Percentiles rank a stretch among this genome's conserved stretches.
phyloP scores from a whole-genome alignment of 1,140 invertebrate genomes.

The Steinernema feltiae region DNA sequence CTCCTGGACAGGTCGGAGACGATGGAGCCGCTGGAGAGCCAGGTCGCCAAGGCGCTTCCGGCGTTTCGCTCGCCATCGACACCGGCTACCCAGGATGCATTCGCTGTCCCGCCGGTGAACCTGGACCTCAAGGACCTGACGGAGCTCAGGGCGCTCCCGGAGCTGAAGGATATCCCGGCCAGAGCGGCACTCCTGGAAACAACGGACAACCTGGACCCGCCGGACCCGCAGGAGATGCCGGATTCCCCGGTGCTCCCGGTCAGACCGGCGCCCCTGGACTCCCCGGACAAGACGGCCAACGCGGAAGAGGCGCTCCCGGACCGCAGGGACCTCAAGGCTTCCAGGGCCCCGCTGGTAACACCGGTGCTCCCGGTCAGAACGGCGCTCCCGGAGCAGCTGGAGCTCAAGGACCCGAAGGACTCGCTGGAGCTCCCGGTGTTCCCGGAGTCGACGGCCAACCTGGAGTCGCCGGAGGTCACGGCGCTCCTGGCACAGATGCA shows the following conservation, averaged over 20 bases:
- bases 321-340: background rate
- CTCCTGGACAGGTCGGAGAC: background rate
- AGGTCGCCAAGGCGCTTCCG: background rate
- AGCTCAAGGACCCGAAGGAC: background rate
- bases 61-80: background rate
- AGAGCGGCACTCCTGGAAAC: background rate
- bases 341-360: too few relatives aligned
- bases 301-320: background rate
- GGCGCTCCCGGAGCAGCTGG: background rate
- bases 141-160: background rate
- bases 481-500: background rate
- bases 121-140: slow-evolving; percentile 14
- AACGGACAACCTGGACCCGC: background rate
- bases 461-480: background rate
- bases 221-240: background rate
- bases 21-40: background rate
- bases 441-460: background rate
- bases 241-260: background rate
- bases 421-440: background rate
- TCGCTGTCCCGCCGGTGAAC: slow-evolving; percentile 23
- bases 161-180: background rate
- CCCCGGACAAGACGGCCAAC: background rate
- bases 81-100: slow-evolving; percentile 11
- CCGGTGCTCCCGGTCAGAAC: too few relatives aligned
- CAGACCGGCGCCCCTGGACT: background rate